These are phyloP conservation scores for Agonopterix heracliana DNA, from an alignment of 2,888 invertebrate species.

Conservation along the genomic window DNA sequence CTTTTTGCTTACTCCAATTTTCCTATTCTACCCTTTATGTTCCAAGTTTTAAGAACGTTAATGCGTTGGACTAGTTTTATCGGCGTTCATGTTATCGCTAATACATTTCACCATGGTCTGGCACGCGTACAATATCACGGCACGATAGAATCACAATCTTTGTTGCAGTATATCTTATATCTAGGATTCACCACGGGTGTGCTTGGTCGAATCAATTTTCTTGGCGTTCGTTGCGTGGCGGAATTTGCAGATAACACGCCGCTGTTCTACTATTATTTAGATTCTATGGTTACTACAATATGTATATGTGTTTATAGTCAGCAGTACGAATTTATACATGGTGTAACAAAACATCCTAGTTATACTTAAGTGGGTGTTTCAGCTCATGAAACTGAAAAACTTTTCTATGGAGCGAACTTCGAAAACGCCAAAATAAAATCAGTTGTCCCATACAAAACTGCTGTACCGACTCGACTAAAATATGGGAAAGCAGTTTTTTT, in stretches of 20 bases:
- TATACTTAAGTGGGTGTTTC: no score
- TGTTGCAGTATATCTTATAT: neutral
- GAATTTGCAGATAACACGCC: neutral
- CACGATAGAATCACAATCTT: slow-evolving; percentile 2
- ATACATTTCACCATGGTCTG: slow-evolving; percentile 24
- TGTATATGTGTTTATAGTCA: no score
- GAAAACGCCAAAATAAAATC: no score
- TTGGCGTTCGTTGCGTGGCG: neutral
- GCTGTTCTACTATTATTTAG: neutral
- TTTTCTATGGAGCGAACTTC: no score
- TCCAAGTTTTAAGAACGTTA: slow-evolving; percentile 1
- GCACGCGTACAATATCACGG: slow-evolving; percentile 10
- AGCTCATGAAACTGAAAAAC: no score
- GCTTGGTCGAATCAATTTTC: neutral
- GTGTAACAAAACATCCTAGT: no score
- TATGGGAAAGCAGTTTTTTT: no score
- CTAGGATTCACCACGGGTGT: slow-evolving; percentile 1
- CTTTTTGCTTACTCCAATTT: neutral
- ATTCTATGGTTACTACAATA: no score
- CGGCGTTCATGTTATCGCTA: slow-evolving; percentile 11
- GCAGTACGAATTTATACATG: no score
- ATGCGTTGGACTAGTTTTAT: slow-evolving; percentile 12
- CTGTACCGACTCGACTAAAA: no score
- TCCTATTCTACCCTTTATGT: neutral
- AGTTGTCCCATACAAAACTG: no score